Percentiles rank a stretch among this genome's conserved stretches.
These are phyloP conservation scores for Bombus vancouverensis DNA, from an alignment of 1,140 invertebrate species.

Conservation along the genomic window DNA sequence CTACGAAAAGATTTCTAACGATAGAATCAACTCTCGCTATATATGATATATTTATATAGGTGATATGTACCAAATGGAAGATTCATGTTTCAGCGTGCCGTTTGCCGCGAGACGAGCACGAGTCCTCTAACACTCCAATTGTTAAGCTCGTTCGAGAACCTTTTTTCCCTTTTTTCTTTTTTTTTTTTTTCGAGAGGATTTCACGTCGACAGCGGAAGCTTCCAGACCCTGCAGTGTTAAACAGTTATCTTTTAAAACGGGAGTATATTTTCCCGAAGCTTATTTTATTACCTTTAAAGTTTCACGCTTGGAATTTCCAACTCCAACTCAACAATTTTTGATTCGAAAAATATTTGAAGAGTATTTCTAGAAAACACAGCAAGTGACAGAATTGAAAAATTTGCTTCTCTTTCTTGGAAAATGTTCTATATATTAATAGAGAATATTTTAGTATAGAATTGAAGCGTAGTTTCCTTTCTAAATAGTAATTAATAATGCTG, in stretches of 20 bases:
- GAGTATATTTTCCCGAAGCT: not conserved
- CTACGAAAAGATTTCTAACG: constrained; percentile 36
- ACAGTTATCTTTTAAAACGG: not conserved
- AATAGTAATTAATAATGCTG: no score
- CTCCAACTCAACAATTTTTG: no score
- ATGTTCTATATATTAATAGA: no score
- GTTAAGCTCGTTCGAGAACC: constrained; percentile 31
- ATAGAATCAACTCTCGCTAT: constrained; percentile 49
- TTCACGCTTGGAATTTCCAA: not conserved
- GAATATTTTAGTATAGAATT: no score
- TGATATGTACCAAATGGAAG: constrained; percentile 83
- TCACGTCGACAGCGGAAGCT: not conserved
- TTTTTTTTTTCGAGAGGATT: not conserved
- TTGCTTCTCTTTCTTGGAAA: no score
- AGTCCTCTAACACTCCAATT: not conserved
- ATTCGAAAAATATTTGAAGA: no score
- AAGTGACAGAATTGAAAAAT: no score
- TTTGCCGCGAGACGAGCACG: constrained; percentile 42
- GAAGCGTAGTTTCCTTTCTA: no score
- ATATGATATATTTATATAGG: constrained; percentile 64
- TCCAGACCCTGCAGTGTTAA: not conserved
- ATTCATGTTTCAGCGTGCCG: constrained; percentile 73
- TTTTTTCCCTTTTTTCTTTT: not conserved
- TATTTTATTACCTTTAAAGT: not conserved
- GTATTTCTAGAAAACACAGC: no score